Evolutionary conservation across 2,888 invertebrate genomes (phyloP).

Genomic region (Standfussiana lucernea): DNA sequence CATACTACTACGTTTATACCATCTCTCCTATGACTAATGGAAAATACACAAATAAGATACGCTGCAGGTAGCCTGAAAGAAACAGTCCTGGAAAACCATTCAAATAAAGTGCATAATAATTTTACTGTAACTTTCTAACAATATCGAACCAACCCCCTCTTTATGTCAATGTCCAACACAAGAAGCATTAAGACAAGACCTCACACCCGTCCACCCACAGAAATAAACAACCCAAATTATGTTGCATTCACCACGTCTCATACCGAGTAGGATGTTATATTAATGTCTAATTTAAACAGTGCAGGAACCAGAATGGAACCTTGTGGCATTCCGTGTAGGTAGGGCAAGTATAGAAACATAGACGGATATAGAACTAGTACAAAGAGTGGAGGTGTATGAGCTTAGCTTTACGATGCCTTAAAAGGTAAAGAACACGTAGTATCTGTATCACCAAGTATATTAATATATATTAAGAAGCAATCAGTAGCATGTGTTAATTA

Average conservation of each 20-base stretch:
- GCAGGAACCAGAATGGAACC: slow-evolving; percentile 77
- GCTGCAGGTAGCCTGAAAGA: background rate
- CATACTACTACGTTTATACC: background rate
- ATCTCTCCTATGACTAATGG: background rate
- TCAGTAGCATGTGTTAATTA: background rate
- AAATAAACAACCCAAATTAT: slow-evolving; percentile 68
- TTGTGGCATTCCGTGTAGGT: slow-evolving; percentile 80
- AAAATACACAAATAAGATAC: background rate
- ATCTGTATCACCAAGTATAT: background rate
- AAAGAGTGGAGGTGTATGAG: slow-evolving; percentile 28
- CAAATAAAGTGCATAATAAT: background rate
- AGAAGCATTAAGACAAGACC: slow-evolving; percentile 23
- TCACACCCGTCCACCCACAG: slow-evolving; percentile 78
- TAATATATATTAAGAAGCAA: background rate
- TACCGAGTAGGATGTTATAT: slow-evolving; percentile 68
- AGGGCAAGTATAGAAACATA: slow-evolving; percentile 46
- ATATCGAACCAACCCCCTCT: background rate
- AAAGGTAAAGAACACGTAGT: background rate
- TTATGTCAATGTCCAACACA: slow-evolving; percentile 7
- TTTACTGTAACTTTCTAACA: background rate
- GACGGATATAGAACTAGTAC: slow-evolving; percentile 33
- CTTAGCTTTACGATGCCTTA: background rate
- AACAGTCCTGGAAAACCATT: background rate
- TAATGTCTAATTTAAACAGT: slow-evolving; percentile 73
- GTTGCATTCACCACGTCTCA: slow-evolving; percentile 61